Evolutionary conservation across 2,113 vertebrate species (phyloP).

Genomic region (Dasyprocta punctata): DNA sequence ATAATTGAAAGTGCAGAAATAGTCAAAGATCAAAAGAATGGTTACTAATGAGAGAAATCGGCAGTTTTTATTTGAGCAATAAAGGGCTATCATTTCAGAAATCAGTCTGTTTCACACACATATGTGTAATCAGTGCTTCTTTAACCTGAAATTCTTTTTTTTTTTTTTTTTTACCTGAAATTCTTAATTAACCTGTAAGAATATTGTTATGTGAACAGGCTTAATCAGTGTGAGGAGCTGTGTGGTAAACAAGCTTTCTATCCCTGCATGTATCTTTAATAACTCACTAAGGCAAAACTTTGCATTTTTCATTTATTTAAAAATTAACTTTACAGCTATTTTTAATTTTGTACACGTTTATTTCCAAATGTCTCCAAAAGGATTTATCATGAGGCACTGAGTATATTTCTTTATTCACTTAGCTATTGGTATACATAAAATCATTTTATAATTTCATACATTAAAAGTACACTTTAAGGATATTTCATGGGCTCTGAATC

Average conservation of each 20-base stretch:
- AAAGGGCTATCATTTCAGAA: conserved; percentile 48
- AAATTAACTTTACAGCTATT: neutral
- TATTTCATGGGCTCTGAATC: neutral
- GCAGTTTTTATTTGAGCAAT: conserved; percentile 51
- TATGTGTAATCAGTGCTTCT: conserved; percentile 45
- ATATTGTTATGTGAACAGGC: neutral
- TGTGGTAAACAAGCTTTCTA: neutral
- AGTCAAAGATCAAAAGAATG: neutral
- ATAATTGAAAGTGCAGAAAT: conserved; percentile 22
- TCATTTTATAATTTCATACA: neutral
- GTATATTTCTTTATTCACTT: conserved; percentile 33
- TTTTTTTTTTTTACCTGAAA: conserved; percentile 51
- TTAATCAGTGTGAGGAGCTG: neutral
- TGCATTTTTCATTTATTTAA: neutral
- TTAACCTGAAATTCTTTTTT: conserved; percentile 43
- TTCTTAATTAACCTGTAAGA: conserved; percentile 22
- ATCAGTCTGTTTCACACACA: neutral
- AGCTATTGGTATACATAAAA: neutral
- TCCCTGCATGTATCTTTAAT: neutral
- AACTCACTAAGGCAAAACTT: neutral
- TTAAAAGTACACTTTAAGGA: neutral
- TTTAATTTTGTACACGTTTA: neutral
- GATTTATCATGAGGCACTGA: neutral
- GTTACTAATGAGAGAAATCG: conserved; percentile 53
- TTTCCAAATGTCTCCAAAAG: neutral